Conservation (phyloP, 2,888 invertebrate species). For the Hirtodrosophila trivittata region DNA sequence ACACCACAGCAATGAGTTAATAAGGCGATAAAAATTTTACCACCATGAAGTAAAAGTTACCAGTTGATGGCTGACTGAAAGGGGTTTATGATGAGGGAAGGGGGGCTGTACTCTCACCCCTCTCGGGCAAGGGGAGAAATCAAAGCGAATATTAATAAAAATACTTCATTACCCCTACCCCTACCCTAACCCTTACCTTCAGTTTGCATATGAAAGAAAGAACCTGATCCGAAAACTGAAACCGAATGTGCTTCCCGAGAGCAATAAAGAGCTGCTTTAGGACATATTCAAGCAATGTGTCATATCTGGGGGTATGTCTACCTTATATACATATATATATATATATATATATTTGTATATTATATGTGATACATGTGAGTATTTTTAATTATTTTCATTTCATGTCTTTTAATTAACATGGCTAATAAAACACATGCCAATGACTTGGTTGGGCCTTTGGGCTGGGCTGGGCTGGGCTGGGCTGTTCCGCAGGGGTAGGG, state of each 20-base stretch:
- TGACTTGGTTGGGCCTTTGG: slow-evolving; percentile 22
- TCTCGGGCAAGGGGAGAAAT: slow-evolving; percentile 21
- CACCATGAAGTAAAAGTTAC: slow-evolving; percentile 15
- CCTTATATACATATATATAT: slow-evolving; percentile 14
- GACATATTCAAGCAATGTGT: not conserved
- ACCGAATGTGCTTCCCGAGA: slow-evolving; percentile 15
- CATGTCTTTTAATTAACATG: slow-evolving; percentile 80
- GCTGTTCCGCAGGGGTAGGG: not conserved
- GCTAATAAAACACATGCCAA: slow-evolving; percentile 78
- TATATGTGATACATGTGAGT: slow-evolving; percentile 51
- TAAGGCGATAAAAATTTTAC: slow-evolving; percentile 78
- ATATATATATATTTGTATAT: slow-evolving; percentile 7
- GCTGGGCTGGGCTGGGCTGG: not conserved
- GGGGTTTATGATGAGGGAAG: not conserved
- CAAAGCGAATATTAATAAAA: slow-evolving; percentile 25
- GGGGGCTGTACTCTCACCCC: not conserved
- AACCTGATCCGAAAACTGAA: slow-evolving; percentile 26
- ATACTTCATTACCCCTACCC: not conserved
- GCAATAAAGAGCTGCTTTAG: slow-evolving; percentile 32
- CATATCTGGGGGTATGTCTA: not conserved
- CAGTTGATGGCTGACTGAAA: slow-evolving; percentile 2
- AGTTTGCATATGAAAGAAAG: not conserved
- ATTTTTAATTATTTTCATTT: slow-evolving; percentile 81
- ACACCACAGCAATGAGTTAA: slow-evolving; percentile 82
- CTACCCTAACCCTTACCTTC: no score